Conservation (phyloP, 2,797 vertebrate genomes). For the Sebastes flavidus region DNA sequence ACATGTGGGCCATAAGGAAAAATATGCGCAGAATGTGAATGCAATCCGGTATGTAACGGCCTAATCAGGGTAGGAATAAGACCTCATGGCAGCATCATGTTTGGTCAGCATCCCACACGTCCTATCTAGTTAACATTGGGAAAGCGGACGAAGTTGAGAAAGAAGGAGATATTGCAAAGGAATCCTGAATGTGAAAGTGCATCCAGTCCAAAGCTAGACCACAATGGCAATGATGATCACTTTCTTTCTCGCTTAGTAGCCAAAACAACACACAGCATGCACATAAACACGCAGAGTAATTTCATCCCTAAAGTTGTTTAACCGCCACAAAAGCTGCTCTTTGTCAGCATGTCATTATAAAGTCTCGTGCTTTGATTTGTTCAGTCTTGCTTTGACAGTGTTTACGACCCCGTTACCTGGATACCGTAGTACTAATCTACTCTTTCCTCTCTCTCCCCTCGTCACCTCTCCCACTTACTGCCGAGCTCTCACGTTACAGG, state of each 20-base stretch:
- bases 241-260: neutral
- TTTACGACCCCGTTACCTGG: slow-evolving; percentile 74
- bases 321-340: slow-evolving; percentile 36
- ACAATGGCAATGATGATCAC: neutral
- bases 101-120: neutral
- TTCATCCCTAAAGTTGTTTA: slow-evolving; percentile 26
- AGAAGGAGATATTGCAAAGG: neutral
- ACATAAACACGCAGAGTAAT: slow-evolving; percentile 22
- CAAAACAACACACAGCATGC: slow-evolving; percentile 4
- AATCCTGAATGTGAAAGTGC: neutral
- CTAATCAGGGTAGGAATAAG: neutral
- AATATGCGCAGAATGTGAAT: slow-evolving; percentile 25
- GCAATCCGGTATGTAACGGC: neutral
- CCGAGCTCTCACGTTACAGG: slow-evolving; percentile 56
- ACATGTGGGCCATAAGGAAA: neutral
- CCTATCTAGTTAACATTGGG: neutral
- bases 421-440: slow-evolving; percentile 57
- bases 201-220: neutral
- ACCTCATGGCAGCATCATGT: neutral
- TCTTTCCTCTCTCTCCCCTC: slow-evolving; percentile 36
- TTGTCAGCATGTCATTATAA: slow-evolving; percentile 43
- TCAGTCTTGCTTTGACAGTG: slow-evolving; percentile 66
- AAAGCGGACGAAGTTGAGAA: neutral
- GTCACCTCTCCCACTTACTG: slow-evolving; percentile 30
- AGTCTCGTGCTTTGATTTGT: slow-evolving; percentile 46